Base-by-base conservation (phyloP, 2,888 invertebrate genomes). In the Scaptomyza polygonia region DNA sequence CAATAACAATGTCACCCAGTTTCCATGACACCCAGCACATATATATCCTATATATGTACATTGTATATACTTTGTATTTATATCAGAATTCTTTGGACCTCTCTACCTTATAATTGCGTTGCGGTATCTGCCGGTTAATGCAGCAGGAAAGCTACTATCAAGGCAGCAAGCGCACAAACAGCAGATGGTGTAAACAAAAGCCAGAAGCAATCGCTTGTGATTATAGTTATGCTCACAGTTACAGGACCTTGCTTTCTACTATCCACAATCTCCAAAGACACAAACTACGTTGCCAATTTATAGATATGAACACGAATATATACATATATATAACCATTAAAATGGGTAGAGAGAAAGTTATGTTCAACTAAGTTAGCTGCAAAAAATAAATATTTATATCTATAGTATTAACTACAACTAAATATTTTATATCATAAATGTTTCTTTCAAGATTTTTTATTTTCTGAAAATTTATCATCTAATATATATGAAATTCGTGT, bases 1-100 rank as follows among this genome's bases (percentile, higher is more conserved):
- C 56, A 67, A 70, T 47, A 61, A 59, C 77, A 77, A 72, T 69
- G 85, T 86, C 81, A 84, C 81, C 87, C 87, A 82, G 85, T 82
- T 82, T 86, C 85, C 87, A 86, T 78, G 76, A 70, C 85, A 82
- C 63, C 69, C 69, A 48, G 48, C 67, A 57, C 0, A 39, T 16
- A 39, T 39, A 8, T 5, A 39, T 39, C 8, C 4, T 25, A 3
- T 21, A 21, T 21, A 21, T 21, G 2, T 21, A 21, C 21, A 25
- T 25, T 5, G 5, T 25, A 25, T 25, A 4, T 25, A 25, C 25
- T 5, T 25, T 25, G 25, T 14, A 39, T 14, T 14, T 36, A 12
- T 53, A 29, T 36, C 34, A 32, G 43, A 29, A 63, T 29, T 49
- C 64, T 34, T 43, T 34, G 51, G 48, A 57, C 61, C n/a, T n/a